Evolutionary conservation across 2,797 vertebrate genomes (phyloP), one percentile per base, ranked within the genome.

Genomic region (Betta splendens): DNA sequence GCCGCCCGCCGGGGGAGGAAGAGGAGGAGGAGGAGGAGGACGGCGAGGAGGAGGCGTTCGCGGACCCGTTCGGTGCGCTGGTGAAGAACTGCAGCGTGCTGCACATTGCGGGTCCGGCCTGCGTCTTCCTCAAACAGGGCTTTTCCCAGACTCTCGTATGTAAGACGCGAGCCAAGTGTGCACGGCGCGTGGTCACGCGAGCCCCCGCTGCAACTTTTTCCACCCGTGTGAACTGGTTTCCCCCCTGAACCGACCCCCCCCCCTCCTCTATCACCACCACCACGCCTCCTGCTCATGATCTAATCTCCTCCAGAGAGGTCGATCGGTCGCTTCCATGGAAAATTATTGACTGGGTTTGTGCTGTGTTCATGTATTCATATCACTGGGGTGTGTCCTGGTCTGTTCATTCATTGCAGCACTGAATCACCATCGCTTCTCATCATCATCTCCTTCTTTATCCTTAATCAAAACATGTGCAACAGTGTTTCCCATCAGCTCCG

Each of bases 121-220:
- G 94, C 90, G 88, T 97, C 92, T 96, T 97, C 86, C 93, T 96
- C 44, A 92, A 92, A 76, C 92, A 93, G 83, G 94, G 93, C 90
- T 93, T 96, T 78, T 89, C 79, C 33, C 79, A 72, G 61, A 83
- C 69, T 0, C 55, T 71, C 22, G 85, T 86, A 89, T 80, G 84
- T 89, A 88, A 72, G 69, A 65, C n/a, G n/a, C 20, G 36, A 22
- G 47, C 55, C 28, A 20, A 48, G 33, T 18, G 31, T 47, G 22
- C 23, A 25, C 25, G 12, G 16, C 37, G 33, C 38, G 45, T 36
- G 7, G 16, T 58, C 40, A 36, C 47, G 21, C 40, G 45, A 52
- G n/a, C n/a, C 7, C 47, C 23, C 15, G 5, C 32, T 51, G 43
- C 49, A 56, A 63, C 58, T 47, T 38, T 54, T 52, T 63, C 53